Base-by-base conservation (phyloP, 2,888 invertebrate genomes). In the Philhelius pedissequus region DNA sequence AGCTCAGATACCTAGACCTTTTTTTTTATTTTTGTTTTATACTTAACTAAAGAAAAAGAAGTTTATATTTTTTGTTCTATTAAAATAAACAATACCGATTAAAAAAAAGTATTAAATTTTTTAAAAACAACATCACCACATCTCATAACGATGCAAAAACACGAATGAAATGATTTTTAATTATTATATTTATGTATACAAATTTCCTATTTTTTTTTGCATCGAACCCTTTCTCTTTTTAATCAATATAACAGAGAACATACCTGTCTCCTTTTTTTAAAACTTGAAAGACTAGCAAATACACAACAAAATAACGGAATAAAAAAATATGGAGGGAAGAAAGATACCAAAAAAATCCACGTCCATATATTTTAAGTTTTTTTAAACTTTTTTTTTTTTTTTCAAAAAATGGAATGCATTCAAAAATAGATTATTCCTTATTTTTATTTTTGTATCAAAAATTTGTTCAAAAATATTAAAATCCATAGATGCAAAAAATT, bases 61-160 rank as follows among this genome's bases (percentile, higher is more conserved):
- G 15, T 45, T 40, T 30, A 20, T 27, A 22, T 27, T 68, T 38
- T 52, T 35, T 68, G 7, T 62, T 45, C 45, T 45, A 62, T 43
- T 5, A 8, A 20, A 8, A 20, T 15, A 58, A 52, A 45, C 13
- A 54, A 64, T 48, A 75, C 38, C 32, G 35, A 77, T 80, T 78
- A 38, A 73, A 35, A 52, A 62, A 62, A 6, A 56, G 9, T 18
- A 71, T 70, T 70, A 4, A 58, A 32, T 50, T 45, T 38, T 68
- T 35, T 64, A 69, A 75, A n/a, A 74, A 84, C 84, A 84, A 84
- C 80, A 84, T 84, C 84, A 84, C 84, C 84, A 84, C 80, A 84
- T 84, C 84, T 84, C 84, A 84, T 68, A 80, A 84, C 80, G 79
- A 83, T 83, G 83, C 83, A 83, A 69, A 83, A 62, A 56, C 56